These are phyloP conservation scores for Microctenopoma lineatum DNA, from an alignment of 2,797 vertebrate genomes.

Conservation along the genomic window DNA sequence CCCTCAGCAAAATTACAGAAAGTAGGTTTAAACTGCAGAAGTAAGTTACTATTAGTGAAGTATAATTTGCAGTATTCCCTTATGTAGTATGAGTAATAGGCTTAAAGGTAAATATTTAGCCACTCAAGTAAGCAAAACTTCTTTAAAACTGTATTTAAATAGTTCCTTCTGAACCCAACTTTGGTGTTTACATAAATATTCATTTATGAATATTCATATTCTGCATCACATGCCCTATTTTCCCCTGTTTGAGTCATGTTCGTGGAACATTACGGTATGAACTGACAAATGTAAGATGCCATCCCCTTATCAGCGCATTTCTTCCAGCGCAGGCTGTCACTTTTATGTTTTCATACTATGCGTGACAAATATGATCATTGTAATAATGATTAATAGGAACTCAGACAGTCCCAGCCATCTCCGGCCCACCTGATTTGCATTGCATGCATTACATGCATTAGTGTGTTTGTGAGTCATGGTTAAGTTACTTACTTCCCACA, in stretches of 20 bases:
- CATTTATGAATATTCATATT: neutral
- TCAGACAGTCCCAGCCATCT: slow-evolving; percentile 24
- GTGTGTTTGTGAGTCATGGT: slow-evolving; percentile 68
- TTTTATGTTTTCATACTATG: neutral
- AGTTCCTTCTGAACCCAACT: neutral
- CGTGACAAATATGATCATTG: slow-evolving; percentile 34
- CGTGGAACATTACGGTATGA: neutral
- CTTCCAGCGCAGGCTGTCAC: neutral
- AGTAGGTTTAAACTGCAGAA: slow-evolving; percentile 63
- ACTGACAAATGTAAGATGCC: neutral
- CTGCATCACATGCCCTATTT: too few relatives aligned
- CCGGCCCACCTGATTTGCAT: slow-evolving; percentile 42
- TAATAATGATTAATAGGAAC: slow-evolving; percentile 40
- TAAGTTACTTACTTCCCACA: slow-evolving; percentile 43
- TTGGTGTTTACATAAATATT: neutral
- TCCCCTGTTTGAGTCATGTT: neutral
- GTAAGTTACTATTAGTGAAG: neutral
- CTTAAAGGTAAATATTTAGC: too few relatives aligned
- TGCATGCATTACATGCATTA: slow-evolving; percentile 22
- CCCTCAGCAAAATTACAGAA: slow-evolving; percentile 75
- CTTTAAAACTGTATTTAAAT: neutral
- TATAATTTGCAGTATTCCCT: too few relatives aligned
- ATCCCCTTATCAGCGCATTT: neutral
- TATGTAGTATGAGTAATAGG: too few relatives aligned
- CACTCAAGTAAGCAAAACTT: too few relatives aligned